These are phyloP conservation scores for Hydriomena furcata DNA, from an alignment of 2,888 invertebrate species.

Conservation along the genomic window DNA sequence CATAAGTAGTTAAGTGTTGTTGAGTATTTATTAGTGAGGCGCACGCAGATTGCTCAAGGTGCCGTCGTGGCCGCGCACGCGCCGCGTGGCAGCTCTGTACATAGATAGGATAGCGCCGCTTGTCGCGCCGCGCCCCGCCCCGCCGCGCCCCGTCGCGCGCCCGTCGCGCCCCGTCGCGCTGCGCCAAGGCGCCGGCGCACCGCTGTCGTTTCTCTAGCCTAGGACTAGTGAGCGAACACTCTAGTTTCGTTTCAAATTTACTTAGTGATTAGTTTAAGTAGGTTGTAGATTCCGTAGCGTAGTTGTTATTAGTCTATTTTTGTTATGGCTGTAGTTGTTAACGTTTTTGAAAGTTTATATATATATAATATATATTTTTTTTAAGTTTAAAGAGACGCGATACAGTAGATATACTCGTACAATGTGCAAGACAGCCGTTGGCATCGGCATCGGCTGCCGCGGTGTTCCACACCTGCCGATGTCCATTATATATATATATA, in stretches of 20 bases:
- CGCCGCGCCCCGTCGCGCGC: constrained; percentile 39
- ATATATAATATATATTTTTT: constrained; percentile 51
- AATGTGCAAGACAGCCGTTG: too few species aligned
- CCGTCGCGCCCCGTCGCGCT: constrained; percentile 55
- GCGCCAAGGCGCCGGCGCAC: constrained; percentile 59
- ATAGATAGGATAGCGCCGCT: constrained; percentile 29
- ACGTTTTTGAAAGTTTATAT: constrained; percentile 80
- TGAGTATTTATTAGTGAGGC: constrained; percentile 47
- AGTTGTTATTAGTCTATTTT: constrained; percentile 81
- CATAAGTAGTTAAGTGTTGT: constrained; percentile 51
- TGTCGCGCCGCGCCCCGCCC: constrained; percentile 47
- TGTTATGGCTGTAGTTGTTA: constrained; percentile 83
- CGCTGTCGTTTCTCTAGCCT: constrained; percentile 59
- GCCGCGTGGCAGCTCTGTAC: constrained; percentile 45
- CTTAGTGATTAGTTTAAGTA: constrained; percentile 79
- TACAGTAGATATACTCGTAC: too few species aligned
- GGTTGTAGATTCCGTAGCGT: constrained; percentile 78
- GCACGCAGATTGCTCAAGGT: constrained; percentile 38
- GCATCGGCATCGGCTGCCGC: too few species aligned
- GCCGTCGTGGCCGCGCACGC: constrained; percentile 42
- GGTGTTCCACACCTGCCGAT: constrained; percentile 74
- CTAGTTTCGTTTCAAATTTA: constrained; percentile 77
- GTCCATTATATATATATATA: constrained; percentile 41
- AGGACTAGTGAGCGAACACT: constrained; percentile 66
- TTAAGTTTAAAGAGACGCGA: constrained; percentile 71